Evolutionary conservation across 2,113 vertebrate species (phyloP).

Genomic region (Illadopsis cleaveri): DNA sequence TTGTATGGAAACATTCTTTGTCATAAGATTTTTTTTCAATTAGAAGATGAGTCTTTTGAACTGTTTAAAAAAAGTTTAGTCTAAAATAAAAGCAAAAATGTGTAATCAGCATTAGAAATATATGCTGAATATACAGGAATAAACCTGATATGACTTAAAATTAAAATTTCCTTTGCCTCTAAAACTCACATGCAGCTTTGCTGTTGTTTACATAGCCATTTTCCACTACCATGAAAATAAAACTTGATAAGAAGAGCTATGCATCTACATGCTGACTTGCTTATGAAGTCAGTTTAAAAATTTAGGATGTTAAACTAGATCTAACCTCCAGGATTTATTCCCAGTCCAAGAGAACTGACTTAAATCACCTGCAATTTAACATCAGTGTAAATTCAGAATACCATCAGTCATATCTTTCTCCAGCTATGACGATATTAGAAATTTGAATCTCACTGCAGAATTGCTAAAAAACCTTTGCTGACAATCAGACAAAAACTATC

Average conservation of each 20-base stretch:
- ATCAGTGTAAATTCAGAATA: neutral
- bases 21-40: neutral
- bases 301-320: neutral
- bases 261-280: neutral
- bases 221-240: neutral
- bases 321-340: neutral
- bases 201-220: neutral
- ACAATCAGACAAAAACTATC: neutral
- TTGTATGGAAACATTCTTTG: neutral
- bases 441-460: neutral
- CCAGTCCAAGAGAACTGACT: neutral
- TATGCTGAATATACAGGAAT: neutral
- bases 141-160: neutral
- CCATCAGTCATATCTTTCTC: neutral
- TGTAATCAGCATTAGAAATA: neutral
- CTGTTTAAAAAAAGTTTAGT: neutral
- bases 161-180: neutral
- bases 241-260: neutral
- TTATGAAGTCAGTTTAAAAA: neutral
- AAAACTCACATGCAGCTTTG: neutral
- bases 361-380: neutral
- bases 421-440: neutral
- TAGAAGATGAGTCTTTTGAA: neutral
- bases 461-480: neutral
- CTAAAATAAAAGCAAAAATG: neutral